Percentiles rank a stretch among this genome's conserved stretches.
phyloP scores from a whole-genome alignment of 1,140 invertebrate species.

The Pseudoatta argentina region DNA sequence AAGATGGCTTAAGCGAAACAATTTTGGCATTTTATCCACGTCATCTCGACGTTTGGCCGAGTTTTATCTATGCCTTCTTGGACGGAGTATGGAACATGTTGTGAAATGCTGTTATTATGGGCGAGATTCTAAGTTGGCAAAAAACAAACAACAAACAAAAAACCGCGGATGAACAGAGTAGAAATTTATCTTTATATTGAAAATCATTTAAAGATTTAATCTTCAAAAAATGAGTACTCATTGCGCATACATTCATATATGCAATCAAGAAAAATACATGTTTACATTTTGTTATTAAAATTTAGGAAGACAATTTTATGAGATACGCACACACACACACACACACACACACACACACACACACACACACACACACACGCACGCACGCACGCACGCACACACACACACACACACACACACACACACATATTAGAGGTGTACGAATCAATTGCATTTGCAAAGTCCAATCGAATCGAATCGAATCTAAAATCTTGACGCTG shows the following conservation, averaged over 20 bases:
- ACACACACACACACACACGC: too few species aligned
- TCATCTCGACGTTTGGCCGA: conserved; percentile 37
- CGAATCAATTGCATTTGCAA: too few species aligned
- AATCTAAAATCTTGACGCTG: too few species aligned
- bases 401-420: too few species aligned
- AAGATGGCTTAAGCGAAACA: conserved; percentile 55
- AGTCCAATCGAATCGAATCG: too few species aligned
- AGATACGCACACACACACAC: neutral
- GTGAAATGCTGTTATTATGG: conserved; percentile 51
- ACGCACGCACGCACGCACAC: too few species aligned
- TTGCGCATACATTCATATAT: neutral
- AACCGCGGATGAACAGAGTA: neutral
- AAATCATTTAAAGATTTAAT: conserved; percentile 29
- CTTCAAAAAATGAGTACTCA: neutral
- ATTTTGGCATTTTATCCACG: conserved; percentile 67
- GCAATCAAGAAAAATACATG: neutral
- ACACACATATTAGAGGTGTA: too few species aligned
- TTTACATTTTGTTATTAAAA: neutral
- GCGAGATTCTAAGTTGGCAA: conserved; percentile 23
- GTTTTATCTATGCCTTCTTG: conserved; percentile 58
- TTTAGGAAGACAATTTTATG: neutral
- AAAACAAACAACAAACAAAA: neutral
- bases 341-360: too few species aligned
- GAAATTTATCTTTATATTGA: conserved; percentile 19
- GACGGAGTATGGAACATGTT: conserved; percentile 19